phyloP scores from a whole-genome alignment of 2,888 invertebrate genomes.

The Eurytoma adleriae region DNA sequence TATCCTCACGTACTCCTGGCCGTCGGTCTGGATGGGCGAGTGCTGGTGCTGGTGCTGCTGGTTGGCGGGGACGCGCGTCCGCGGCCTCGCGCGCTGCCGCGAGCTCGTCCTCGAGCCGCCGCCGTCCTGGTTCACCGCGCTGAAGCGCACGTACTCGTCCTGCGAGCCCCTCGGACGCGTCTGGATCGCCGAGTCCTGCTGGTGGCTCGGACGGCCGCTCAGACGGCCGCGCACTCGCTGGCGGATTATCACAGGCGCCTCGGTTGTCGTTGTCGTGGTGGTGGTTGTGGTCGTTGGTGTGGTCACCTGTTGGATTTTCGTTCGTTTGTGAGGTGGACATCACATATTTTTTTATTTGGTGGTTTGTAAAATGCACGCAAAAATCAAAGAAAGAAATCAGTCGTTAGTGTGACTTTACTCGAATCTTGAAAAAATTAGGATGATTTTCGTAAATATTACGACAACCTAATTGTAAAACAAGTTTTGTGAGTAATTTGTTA shows the following conservation, averaged over 20 bases:
- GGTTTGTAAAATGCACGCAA: too few relatives aligned
- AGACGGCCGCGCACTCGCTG: conserved; percentile 68
- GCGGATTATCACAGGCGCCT: conserved; percentile 65
- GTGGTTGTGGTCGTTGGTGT: conserved; percentile 50
- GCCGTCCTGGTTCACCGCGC: conserved; percentile 67
- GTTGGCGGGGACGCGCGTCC: conserved; percentile 60
- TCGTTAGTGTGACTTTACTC: too few relatives aligned
- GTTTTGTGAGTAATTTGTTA: too few relatives aligned
- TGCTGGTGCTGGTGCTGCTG: conserved; percentile 58
- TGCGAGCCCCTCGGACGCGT: conserved; percentile 69
- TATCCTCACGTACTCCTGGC: conserved; percentile 71
- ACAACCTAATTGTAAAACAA: neutral
- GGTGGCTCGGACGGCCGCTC: conserved; percentile 57
- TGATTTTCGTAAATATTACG: too few relatives aligned
- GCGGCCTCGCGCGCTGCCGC: conserved; percentile 42
- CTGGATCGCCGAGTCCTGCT: conserved; percentile 69
- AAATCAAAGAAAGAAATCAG: too few relatives aligned
- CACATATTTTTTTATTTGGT: too few relatives aligned
- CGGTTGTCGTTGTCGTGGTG: conserved; percentile 64
- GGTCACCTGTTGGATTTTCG: neutral
- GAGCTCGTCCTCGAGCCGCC: conserved; percentile 5
- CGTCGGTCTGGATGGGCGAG: conserved; percentile 69
- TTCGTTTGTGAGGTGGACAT: too few relatives aligned
- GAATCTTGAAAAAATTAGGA: too few relatives aligned
- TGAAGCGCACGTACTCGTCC: conserved; percentile 73